Evolutionary conservation across 2,113 vertebrate species (phyloP).

Genomic region (Pedetes capensis): DNA sequence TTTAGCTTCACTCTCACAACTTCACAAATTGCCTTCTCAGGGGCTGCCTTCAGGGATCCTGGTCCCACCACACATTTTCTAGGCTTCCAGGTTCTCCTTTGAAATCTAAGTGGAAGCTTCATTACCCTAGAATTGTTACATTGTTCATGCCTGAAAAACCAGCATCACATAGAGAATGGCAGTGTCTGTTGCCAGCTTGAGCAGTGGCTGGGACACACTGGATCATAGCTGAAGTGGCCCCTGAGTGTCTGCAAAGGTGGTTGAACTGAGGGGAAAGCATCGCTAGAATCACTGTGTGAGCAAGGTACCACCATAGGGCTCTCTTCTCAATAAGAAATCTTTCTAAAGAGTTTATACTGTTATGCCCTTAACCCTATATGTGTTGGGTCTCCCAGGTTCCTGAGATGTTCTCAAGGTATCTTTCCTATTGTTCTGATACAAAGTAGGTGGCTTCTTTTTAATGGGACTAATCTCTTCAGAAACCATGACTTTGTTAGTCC

Average conservation of each 20-base stretch:
- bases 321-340: too few species aligned
- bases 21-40: not conserved
- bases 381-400: not conserved
- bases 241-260: not conserved
- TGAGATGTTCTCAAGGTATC: not conserved
- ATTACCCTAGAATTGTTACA: not conserved
- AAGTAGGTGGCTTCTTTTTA: not conserved
- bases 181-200: not conserved
- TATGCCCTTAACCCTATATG: not conserved
- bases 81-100: not conserved
- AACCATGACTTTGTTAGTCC: too few species aligned
- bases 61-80: too few species aligned
- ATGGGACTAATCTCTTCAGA: not conserved
- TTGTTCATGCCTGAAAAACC: not conserved
- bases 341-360: not conserved
- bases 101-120: too few species aligned
- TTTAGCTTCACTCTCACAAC: not conserved
- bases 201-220: not conserved
- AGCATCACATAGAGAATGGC: not conserved
- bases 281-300: not conserved
- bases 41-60: not conserved
- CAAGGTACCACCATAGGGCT: not conserved
- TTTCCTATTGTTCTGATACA: not conserved
- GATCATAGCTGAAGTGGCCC: not conserved
- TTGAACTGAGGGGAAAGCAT: not conserved